phyloP scores from a whole-genome alignment of 2,797 vertebrate species.

The Emys orbicularis region DNA sequence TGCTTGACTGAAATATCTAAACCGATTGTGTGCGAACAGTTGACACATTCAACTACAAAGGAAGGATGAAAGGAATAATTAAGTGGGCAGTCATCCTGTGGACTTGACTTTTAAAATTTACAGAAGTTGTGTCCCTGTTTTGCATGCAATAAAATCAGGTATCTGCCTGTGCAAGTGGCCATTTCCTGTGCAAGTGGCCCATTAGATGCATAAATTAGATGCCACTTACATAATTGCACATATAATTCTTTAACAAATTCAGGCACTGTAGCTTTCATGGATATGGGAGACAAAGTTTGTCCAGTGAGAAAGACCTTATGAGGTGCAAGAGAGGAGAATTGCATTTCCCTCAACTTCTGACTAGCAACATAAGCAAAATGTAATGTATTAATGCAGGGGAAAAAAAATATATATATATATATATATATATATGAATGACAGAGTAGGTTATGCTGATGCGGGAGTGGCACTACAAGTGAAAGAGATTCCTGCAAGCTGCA shows the following conservation, averaged over 20 bases:
- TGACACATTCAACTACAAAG: not conserved
- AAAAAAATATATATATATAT: not conserved
- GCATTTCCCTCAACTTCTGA: not conserved
- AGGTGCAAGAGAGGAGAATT: not conserved
- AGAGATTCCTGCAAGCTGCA: not conserved
- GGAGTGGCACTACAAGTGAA: too few relatives aligned
- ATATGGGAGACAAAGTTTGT: not conserved
- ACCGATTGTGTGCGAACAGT: not conserved
- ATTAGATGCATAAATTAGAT: not conserved
- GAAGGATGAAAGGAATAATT: not conserved
- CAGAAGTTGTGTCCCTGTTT: not conserved
- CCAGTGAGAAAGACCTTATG: not conserved
- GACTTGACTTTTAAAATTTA: not conserved
- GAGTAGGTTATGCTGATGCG: too few relatives aligned
- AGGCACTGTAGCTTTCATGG: not conserved
- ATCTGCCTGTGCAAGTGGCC: not conserved
- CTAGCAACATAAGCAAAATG: not conserved
- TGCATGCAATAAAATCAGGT: not conserved
- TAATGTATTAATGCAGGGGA: not conserved
- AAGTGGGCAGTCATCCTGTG: not conserved
- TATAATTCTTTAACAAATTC: not conserved
- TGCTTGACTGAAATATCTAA: conserved; percentile 9
- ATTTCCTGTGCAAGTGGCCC: not conserved
- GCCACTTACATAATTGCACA: not conserved
- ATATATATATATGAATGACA: too few relatives aligned